Conservation (phyloP, 2,113 vertebrate genomes). For the Periophthalmus modestus region DNA sequence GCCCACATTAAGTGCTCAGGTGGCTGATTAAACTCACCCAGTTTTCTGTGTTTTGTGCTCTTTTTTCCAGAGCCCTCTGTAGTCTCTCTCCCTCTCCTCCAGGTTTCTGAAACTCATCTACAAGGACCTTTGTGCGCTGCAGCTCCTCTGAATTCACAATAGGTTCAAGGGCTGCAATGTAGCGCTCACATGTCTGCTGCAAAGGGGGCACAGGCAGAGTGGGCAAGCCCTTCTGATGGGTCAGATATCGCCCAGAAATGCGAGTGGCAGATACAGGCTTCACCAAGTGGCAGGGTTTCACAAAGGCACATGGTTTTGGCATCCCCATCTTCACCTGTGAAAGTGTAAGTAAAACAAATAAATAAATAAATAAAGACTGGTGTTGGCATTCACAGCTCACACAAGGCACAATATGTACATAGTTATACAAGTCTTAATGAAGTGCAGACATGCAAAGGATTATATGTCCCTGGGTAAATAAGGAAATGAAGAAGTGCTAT, state of each 20-base stretch:
- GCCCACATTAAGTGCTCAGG: not conserved
- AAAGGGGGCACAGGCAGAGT: constrained; percentile 86
- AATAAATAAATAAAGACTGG: not conserved
- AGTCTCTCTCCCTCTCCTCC: constrained; percentile 88
- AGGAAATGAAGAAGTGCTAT: not conserved
- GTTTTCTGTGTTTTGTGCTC: constrained; percentile 84
- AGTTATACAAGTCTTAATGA: not conserved
- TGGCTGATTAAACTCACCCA: constrained; percentile 80
- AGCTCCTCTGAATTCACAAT: constrained; percentile 87
- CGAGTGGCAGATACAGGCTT: constrained; percentile 80
- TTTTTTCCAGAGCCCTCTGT: constrained; percentile 87
- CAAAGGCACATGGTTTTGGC: constrained; percentile 76
- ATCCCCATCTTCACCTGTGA: constrained; percentile 70
- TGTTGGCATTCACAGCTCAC: not conserved
- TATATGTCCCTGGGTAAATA: not conserved
- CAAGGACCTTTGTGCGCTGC: constrained; percentile 78
- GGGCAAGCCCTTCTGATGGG: constrained; percentile 87
- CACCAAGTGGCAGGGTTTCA: constrained; percentile 81
- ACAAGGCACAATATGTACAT: not conserved
- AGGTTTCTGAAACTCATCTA: constrained; percentile 82
- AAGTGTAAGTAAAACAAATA: too few relatives aligned
- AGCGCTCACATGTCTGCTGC: constrained; percentile 89
- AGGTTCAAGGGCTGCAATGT: constrained; percentile 86
- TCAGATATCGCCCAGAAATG: constrained; percentile 81
- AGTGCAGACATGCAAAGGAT: not conserved